phyloP scores from a whole-genome alignment of 2,888 invertebrate genomes.

The Leptinotarsa rubiginosa region DNA sequence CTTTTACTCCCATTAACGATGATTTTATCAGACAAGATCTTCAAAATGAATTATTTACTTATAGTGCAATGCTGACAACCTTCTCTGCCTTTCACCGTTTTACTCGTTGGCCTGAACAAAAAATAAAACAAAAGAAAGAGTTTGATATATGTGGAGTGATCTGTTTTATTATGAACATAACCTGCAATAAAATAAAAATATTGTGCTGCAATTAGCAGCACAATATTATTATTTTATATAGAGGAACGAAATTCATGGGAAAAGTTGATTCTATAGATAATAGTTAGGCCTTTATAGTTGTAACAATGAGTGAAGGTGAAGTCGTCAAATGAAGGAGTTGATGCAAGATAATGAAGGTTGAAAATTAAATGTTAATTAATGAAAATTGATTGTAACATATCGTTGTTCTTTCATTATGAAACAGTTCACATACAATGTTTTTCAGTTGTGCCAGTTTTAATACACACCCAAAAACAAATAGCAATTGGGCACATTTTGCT shows the following conservation, averaged over 20 bases:
- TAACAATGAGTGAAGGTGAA: neutral
- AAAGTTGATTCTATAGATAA: neutral
- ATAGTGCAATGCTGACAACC: constrained; percentile 8
- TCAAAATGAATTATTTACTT: constrained; percentile 24
- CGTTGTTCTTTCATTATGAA: too few relatives aligned
- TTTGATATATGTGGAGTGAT: neutral
- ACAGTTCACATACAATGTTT: too few relatives aligned
- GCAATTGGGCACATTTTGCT: too few relatives aligned
- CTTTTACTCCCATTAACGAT: constrained; percentile 31
- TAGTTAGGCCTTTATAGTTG: constrained; percentile 1
- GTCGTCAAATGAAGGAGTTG: neutral
- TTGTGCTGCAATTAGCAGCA: neutral
- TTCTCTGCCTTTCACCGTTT: constrained; percentile 26
- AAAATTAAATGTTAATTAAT: neutral
- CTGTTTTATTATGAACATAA: neutral
- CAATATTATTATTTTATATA: neutral
- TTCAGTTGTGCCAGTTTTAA: too few relatives aligned
- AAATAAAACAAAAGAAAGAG: neutral
- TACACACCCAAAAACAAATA: too few relatives aligned
- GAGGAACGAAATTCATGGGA: neutral
- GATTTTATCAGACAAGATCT: constrained; percentile 28
- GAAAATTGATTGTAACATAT: neutral
- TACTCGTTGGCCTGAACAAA: neutral
- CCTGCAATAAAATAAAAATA: neutral
- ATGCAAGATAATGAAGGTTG: neutral